These are phyloP conservation scores for Microcebus griseorufus DNA, from an alignment of 2,113 vertebrate genomes.

Conservation along the genomic window DNA sequence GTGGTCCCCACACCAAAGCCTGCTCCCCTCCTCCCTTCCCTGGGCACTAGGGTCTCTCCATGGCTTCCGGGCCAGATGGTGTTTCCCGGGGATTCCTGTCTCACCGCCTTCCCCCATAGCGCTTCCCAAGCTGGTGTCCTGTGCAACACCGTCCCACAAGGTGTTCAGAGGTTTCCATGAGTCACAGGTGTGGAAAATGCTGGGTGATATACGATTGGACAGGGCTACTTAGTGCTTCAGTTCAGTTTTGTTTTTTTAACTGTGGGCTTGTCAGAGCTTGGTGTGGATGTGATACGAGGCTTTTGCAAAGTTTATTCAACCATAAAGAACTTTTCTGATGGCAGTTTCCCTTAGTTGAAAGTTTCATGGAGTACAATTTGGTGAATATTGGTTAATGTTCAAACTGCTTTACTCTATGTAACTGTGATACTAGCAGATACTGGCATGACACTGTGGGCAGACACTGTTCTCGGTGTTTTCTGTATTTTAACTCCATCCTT, in stretches of 20 bases:
- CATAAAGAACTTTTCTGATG: not conserved
- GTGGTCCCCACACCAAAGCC: not conserved
- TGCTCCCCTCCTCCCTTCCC: not conserved
- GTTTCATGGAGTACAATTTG: not conserved
- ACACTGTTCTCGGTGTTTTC: not conserved
- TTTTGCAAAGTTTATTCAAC: not conserved
- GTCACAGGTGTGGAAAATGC: not conserved
- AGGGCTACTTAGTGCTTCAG: not conserved
- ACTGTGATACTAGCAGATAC: not conserved
- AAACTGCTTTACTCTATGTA: not conserved
- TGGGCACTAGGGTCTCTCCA: fast-evolving
- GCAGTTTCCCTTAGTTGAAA: not conserved
- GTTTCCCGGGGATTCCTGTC: not conserved
- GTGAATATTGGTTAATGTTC: not conserved
- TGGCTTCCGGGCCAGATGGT: not conserved
- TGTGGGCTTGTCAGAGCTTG: not conserved
- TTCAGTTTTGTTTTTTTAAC: not conserved
- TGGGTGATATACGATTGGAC: not conserved
- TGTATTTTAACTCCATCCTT: not conserved
- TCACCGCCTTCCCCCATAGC: not conserved
- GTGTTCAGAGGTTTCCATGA: not conserved
- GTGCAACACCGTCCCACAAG: not conserved
- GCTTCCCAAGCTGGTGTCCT: not conserved
- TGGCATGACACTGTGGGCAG: no score
- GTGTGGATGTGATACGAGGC: no score